Conservation (phyloP, 2,888 invertebrate species). For the Philaethria dido region DNA sequence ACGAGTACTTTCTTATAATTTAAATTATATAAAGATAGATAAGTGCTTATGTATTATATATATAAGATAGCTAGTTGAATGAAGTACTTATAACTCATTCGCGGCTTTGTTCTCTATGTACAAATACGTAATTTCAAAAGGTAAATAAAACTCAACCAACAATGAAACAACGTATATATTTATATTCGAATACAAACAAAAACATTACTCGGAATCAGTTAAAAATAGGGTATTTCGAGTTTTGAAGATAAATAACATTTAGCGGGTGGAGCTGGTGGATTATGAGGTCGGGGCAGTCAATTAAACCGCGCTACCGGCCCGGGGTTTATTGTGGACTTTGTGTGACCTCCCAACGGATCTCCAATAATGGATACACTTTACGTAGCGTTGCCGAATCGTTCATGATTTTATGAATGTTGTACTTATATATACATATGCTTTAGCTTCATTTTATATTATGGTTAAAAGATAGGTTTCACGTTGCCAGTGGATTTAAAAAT, state of each 20-base stretch:
- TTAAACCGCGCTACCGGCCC: conserved; percentile 81
- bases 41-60: too few relatives aligned
- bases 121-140: background rate
- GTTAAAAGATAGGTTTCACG: background rate
- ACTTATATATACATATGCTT: background rate
- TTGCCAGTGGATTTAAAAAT: background rate
- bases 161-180: background rate
- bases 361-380: conserved; percentile 77
- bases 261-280: conserved; percentile 74
- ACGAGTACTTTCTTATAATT: too few relatives aligned
- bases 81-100: too few relatives aligned
- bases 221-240: conserved; percentile 54
- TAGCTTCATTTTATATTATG: background rate
- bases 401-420: conserved; percentile 4
- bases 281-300: conserved; percentile 83
- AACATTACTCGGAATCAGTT: conserved; percentile 20
- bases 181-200: conserved; percentile 5
- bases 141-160: background rate
- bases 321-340: conserved; percentile 78
- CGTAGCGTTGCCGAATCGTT: conserved; percentile 44
- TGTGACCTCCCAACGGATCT: conserved; percentile 78
- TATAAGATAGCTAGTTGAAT: too few relatives aligned
- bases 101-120: too few relatives aligned
- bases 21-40: too few relatives aligned
- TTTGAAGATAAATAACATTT: conserved; percentile 79